These are phyloP conservation scores for Eulemur coronatus DNA, from an alignment of 2,797 vertebrate species.

Conservation along the genomic window DNA sequence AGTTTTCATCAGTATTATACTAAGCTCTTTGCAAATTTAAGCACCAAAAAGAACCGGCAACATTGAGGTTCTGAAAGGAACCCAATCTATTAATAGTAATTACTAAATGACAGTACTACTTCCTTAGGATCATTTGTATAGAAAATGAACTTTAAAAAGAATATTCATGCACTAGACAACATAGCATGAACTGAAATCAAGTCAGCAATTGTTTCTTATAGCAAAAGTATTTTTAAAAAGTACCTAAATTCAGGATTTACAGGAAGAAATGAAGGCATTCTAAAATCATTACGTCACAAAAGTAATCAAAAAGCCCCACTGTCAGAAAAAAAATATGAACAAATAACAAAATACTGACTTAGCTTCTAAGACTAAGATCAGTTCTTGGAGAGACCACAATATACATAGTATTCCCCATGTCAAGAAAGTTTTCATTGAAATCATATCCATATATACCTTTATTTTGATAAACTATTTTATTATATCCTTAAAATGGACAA, in stretches of 20 bases:
- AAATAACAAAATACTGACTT: not conserved
- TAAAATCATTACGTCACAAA: not conserved
- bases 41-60: not conserved
- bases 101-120: not conserved
- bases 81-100: not conserved
- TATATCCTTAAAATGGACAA: not conserved
- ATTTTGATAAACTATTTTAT: not conserved
- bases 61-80: not conserved
- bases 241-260: not conserved
- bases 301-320: not conserved
- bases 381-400: not conserved
- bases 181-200: not conserved
- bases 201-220: not conserved
- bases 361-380: not conserved
- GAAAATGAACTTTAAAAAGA: not conserved
- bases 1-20: not conserved
- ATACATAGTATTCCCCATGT: not conserved
- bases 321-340: conserved; percentile 12
- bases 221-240: not conserved
- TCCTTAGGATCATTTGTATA: not conserved
- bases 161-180: not conserved
- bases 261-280: not conserved
- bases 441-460: not conserved
- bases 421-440: not conserved
- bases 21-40: not conserved